Base-by-base conservation (phyloP, 2,888 invertebrate genomes). In the Catocala nupta region DNA sequence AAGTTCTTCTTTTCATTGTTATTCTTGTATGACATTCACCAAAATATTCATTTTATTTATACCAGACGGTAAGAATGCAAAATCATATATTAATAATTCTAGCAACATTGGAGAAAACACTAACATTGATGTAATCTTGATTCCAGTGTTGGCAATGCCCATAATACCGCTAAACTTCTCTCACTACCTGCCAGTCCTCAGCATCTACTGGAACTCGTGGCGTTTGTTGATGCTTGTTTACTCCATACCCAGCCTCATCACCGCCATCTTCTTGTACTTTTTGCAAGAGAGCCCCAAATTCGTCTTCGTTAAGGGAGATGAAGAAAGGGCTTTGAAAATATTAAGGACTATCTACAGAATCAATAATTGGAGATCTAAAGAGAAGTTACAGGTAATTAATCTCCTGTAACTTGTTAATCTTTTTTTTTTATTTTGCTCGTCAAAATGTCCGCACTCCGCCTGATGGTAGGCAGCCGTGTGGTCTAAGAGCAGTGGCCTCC, bases 221-320 rank as follows among this genome's bases (percentile, higher is more conserved):
- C 92, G 97, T n/a, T 81, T 97, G 4, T 95, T 96, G 68, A 81
- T 97, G 10, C 86, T 96, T 1, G 81, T 96, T 0, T 95, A 96
- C 80, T 95, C 95, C 0, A 11, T 95, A 0, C 96, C 97, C 0
- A 94, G 96, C 60, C 65, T 97, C 0, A 54, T 96, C 4, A 95
- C 96, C 0, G 94, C 96, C 0, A 11, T 95, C 0, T 94, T 95
- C 69, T 82, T 96, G 10, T 85, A 90, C 36, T 91, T 91, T 63
- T 90, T 96, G 79, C 96, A 96, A 0, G 98, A 97, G 86, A 97
- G 97, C 73, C 97, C 98, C 0, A 97, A 97, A 84, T 97, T 96
- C 80, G 88, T 96, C 43, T 91, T 96, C 51, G 90, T 95, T 0
- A 96, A 95, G 73, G 96, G 96, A 84, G 80, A 90, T 84, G 68